Evolutionary conservation across 1,140 invertebrate species (phyloP).

Genomic region (Saccostrea echinata): DNA sequence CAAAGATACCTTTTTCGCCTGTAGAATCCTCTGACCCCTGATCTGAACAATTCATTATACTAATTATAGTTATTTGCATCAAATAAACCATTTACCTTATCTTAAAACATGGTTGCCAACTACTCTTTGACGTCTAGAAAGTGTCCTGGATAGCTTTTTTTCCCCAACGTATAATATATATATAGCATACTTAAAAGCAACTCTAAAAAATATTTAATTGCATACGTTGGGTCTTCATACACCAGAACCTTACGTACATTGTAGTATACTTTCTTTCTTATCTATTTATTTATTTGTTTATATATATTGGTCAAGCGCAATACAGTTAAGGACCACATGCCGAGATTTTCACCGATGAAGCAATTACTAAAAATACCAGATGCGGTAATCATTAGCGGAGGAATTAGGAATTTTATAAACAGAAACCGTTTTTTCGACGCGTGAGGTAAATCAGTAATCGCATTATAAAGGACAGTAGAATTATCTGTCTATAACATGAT

Average conservation of each 20-base stretch:
- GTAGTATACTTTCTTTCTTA: not conserved
- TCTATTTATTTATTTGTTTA: not conserved
- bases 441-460: not conserved
- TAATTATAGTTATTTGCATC: not conserved
- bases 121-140: not conserved
- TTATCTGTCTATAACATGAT: too few relatives aligned
- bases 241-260: too few relatives aligned
- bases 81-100: not conserved
- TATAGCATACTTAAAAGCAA: too few relatives aligned
- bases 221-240: too few relatives aligned
- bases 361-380: constrained; percentile 10
- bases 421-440: not conserved
- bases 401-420: constrained; percentile 31
- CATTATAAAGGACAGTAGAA: too few relatives aligned
- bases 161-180: too few relatives aligned
- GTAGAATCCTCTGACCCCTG: not conserved
- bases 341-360: not conserved
- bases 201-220: too few relatives aligned
- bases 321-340: not conserved
- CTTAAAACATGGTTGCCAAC: not conserved
- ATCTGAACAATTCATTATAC: not conserved
- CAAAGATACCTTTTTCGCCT: not conserved
- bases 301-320: not conserved
- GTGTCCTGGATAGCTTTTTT: too few relatives aligned
- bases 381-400: not conserved